These are phyloP conservation scores for Streblospio benedicti DNA, from an alignment of 1,140 invertebrate species.

Conservation along the genomic window DNA sequence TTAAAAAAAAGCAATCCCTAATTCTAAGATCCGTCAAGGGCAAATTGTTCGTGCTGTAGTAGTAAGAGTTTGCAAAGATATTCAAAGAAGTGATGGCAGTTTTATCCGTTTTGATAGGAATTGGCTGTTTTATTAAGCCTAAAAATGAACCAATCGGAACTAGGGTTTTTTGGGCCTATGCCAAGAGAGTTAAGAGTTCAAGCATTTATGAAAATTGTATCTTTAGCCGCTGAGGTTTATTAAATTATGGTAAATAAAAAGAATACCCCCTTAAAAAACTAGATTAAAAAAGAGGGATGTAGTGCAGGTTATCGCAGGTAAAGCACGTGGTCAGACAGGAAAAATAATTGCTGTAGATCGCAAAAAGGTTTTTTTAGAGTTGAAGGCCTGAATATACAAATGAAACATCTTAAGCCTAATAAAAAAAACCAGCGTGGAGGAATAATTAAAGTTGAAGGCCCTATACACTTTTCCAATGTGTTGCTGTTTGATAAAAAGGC, in stretches of 20 bases:
- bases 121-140: constrained; percentile 22
- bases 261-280: no score
- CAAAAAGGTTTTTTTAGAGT: not conserved
- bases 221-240: constrained; percentile 14
- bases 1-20: constrained; percentile 22
- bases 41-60: constrained; percentile 21
- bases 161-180: constrained; percentile 19
- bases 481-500: not conserved
- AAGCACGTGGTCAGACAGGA: not conserved
- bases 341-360: not conserved
- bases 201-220: constrained; percentile 19
- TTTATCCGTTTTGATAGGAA: constrained; percentile 23
- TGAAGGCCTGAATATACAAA: constrained; percentile 3
- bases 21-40: constrained; percentile 22
- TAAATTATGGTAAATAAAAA: constrained; percentile 3
- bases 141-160: constrained; percentile 15
- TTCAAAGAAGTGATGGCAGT: constrained; percentile 21
- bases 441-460: constrained; percentile 4
- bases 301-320: constrained; percentile 9
- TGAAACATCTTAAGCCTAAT: constrained; percentile 7
- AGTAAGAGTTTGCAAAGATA: constrained; percentile 18
- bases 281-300: constrained; percentile 13
- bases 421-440: not conserved
- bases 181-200: constrained; percentile 15
- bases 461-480: constrained; percentile 11